A percentile compares a stretch with the other conserved stretches of the same genome.
Evolutionary conservation across 2,888 invertebrate species (phyloP).

Genomic region (Eurois occulta): DNA sequence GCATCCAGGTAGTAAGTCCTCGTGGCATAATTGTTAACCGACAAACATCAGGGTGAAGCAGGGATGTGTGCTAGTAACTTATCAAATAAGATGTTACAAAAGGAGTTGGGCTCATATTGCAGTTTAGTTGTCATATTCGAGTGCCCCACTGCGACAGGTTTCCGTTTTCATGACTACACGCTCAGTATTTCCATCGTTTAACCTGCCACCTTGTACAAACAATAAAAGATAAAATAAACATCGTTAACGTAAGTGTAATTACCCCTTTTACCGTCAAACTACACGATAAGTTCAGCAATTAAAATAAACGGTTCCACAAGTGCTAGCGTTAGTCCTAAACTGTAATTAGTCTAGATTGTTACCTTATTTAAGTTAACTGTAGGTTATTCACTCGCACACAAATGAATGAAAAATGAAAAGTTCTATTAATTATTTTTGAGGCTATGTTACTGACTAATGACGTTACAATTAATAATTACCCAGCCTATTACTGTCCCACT

Average conservation of each 20-base stretch:
- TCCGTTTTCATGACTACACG: neutral
- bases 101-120: neutral
- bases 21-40: too few relatives aligned
- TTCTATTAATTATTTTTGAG: neutral
- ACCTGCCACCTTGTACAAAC: neutral
- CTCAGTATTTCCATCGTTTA: neutral
- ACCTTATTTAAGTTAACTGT: conserved; percentile 26
- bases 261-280: neutral
- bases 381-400: neutral
- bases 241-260: neutral
- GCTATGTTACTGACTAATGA: neutral
- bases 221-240: conserved; percentile 6
- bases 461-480: too few relatives aligned
- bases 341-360: conserved; percentile 43
- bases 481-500: too few relatives aligned
- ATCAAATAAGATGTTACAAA: neutral
- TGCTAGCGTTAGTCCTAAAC: neutral
- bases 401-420: too few relatives aligned
- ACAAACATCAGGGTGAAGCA: too few relatives aligned
- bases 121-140: neutral
- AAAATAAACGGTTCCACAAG: conserved; percentile 24
- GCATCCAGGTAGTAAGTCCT: neutral
- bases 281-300: conserved; percentile 13
- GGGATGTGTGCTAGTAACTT: neutral
- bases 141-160: neutral